Conservation (phyloP, 2,888 invertebrate genomes). For the Nomada fucata region DNA sequence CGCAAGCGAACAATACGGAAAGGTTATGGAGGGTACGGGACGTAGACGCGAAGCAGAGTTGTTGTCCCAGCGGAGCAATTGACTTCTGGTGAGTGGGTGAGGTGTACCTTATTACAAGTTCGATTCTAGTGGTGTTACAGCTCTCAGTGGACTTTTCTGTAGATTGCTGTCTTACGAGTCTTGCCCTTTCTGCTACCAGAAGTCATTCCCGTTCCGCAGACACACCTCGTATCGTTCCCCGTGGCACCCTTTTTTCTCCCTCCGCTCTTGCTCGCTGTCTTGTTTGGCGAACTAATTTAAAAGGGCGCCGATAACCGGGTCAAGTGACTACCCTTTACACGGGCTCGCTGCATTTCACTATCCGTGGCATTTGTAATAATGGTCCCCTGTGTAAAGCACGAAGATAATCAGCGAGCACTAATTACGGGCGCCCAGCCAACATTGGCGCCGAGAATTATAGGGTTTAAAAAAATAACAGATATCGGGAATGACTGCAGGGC, state of each 20-base stretch:
- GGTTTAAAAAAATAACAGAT: neutral
- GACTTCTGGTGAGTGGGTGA: conserved; percentile 73
- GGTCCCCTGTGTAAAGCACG: neutral
- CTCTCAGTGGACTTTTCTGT: conserved; percentile 74
- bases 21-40: conserved; percentile 46
- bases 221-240: conserved; percentile 62
- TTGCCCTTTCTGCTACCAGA: conserved; percentile 63
- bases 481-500: neutral
- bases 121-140: conserved; percentile 80
- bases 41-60: conserved; percentile 26
- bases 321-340: conserved; percentile 51
- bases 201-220: conserved; percentile 38
- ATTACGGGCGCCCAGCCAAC: conserved; percentile 7
- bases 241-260: conserved; percentile 49
- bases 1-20: conserved; percentile 48
- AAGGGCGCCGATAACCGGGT: conserved; percentile 66
- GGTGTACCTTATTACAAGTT: conserved; percentile 81
- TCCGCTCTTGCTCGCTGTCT: conserved; percentile 37
- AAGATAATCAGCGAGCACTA: neutral
- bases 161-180: conserved; percentile 74
- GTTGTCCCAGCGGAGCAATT: conserved; percentile 75
- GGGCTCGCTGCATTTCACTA: conserved; percentile 8
- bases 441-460: neutral
- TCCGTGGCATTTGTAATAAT: conserved; percentile 35
- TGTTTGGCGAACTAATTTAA: conserved; percentile 72